Base-by-base conservation (phyloP, 2,888 invertebrate genomes). In the Agriopis aurantiaria region DNA sequence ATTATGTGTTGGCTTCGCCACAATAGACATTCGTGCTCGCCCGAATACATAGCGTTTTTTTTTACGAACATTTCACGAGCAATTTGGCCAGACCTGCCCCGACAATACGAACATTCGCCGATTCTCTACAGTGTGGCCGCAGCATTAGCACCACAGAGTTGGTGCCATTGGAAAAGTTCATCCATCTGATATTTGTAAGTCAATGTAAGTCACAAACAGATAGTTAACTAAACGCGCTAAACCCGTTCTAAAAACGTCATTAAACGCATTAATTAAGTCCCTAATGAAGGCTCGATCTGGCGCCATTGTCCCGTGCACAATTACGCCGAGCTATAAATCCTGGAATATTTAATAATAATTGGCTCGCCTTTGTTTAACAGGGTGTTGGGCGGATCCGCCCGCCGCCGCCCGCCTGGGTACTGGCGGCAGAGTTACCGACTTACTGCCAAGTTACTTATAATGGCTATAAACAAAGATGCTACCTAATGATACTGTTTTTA, bases 321-420 rank as follows among this genome's bases (percentile, higher is more conserved):
- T 84, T 84, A 83, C 82, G 76, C 76, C 75, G 80, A 71, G 73
- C 77, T 72, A 85, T 87, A 86, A 87, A 88, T 87, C 78, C 76
- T 76, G 82, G 85, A 88, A 85, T 85, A 85, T 88, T 88, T 88
- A 88, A 88, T 88, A 88, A 88, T 88, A 90, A 90, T 93, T 92
- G 92, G 90, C 89, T 90, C 87, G 88, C 86, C 92, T 92, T 93
- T 93, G 93, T 92, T 93, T 91, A 92, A 91, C 85, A 84, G 88
- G 85, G 83, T 76, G 82, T 80, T 71, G 75, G 80, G 75, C 73
- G 80, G 71, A 75, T 78, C 74, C 71, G 77, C 75, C 69, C 63
- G 53, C 75, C 82, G 74, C 68, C 65, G 63, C 75, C 82, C 78
- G 70, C 79, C 60, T 43, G 0, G 40, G 87, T 86, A 91, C 70